Evolutionary conservation across 1,140 invertebrate species (phyloP).

Genomic region (Drosophila punjabiensis): DNA sequence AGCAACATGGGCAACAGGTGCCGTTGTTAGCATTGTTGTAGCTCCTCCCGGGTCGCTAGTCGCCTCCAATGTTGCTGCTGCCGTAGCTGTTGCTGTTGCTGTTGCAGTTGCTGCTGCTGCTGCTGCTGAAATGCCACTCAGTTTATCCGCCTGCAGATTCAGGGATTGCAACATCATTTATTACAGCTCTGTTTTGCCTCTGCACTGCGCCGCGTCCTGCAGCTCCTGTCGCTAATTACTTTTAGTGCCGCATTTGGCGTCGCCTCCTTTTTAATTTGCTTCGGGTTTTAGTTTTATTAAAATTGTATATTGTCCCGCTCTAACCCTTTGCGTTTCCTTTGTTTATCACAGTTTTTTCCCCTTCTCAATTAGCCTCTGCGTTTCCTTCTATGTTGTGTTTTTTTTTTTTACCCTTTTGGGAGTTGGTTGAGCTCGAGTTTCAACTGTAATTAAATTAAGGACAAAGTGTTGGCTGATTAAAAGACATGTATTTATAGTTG

Average conservation of each 20-base stretch:
- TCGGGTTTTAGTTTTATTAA: constrained; percentile 78
- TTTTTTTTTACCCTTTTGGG: constrained; percentile 4
- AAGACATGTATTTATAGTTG: constrained; percentile 16
- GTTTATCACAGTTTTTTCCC: constrained; percentile 77
- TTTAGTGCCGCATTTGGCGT: constrained; percentile 75
- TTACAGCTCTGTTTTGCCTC: constrained; percentile 61
- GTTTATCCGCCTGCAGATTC: constrained; percentile 80
- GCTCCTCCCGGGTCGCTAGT: constrained; percentile 28
- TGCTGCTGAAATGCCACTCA: constrained; percentile 67
- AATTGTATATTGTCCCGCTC: constrained; percentile 74
- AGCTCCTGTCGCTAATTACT: constrained; percentile 67
- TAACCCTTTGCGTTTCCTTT: constrained; percentile 34
- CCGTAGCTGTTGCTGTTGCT: constrained; percentile 26
- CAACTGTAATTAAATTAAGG: constrained; percentile 68
- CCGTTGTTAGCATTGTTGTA: constrained; percentile 57
- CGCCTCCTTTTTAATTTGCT: constrained; percentile 74
- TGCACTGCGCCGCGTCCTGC: constrained; percentile 39
- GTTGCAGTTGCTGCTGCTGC: constrained; percentile 27
- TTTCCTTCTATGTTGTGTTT: constrained; percentile 17
- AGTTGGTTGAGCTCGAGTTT: constrained; percentile 17
- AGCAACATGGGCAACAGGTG: constrained; percentile 80
- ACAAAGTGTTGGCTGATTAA: constrained; percentile 50
- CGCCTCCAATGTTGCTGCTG: constrained; percentile 27
- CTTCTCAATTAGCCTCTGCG: constrained; percentile 53
- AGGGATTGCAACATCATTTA: constrained; percentile 85